Evolutionary conservation across 2,113 vertebrate genomes (phyloP).

Genomic region (Sisor rabdophorus): DNA sequence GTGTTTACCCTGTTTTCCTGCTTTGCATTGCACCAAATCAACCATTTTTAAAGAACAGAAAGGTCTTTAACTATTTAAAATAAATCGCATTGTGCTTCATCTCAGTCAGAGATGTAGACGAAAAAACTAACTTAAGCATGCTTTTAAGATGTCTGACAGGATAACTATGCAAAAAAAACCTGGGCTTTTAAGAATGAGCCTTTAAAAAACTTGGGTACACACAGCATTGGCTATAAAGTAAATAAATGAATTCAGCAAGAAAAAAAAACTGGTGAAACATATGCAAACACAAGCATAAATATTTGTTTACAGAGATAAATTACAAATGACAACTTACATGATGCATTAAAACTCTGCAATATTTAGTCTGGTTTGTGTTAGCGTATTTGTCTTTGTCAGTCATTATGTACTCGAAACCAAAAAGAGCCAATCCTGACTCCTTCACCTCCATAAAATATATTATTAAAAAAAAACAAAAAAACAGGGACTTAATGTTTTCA

Average conservation of each 20-base stretch:
- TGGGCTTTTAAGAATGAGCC: constrained; percentile 72
- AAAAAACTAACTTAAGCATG: constrained; percentile 73
- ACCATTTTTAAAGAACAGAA: constrained; percentile 51
- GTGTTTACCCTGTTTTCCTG: constrained; percentile 52
- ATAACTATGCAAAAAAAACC: constrained; percentile 72
- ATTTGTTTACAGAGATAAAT: constrained; percentile 76
- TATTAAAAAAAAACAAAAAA: constrained; percentile 51
- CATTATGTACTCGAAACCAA: constrained; percentile 59
- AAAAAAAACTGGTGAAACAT: constrained; percentile 73
- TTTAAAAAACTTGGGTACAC: constrained; percentile 69
- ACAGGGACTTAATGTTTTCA: constrained; percentile 62
- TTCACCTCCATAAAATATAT: constrained; percentile 52
- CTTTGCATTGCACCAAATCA: constrained; percentile 38
- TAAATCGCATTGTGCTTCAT: constrained; percentile 61
- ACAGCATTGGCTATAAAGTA: constrained; percentile 70
- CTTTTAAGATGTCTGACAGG: constrained; percentile 73
- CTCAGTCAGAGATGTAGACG: constrained; percentile 66
- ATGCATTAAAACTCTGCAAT: constrained; percentile 73
- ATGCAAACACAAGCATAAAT: constrained; percentile 80
- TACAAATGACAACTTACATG: constrained; percentile 76
- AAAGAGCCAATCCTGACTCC: constrained; percentile 63
- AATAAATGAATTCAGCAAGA: constrained; percentile 72
- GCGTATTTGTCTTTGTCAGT: constrained; percentile 78
- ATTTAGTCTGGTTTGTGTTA: constrained; percentile 80
- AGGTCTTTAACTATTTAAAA: constrained; percentile 58